Percentiles rank a stretch among this genome's conserved stretches.
Conservation (phyloP, 2,888 invertebrate genomes). For the Aelia acuminata region DNA sequence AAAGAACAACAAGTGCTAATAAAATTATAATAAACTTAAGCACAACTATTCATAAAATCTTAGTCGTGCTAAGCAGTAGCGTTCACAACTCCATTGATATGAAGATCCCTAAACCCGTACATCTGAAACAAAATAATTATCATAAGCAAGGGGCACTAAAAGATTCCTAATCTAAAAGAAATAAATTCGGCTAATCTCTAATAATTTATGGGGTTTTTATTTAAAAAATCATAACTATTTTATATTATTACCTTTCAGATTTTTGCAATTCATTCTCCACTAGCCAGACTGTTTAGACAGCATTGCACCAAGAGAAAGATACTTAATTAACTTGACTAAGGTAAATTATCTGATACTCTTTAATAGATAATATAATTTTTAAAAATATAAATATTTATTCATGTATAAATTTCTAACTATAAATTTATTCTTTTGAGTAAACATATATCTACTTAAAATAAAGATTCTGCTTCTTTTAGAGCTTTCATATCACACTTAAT, state of each 20-base stretch:
- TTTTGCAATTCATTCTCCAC: slow-evolving; percentile 25
- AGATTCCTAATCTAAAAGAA: neutral
- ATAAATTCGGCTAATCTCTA: neutral
- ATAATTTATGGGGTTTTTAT: neutral
- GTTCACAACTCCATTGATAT: slow-evolving; percentile 51
- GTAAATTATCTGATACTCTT: slow-evolving; percentile 11
- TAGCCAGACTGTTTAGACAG: slow-evolving; percentile 44
- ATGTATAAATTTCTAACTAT: neutral
- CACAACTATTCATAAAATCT: slow-evolving; percentile 26
- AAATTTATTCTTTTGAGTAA: neutral
- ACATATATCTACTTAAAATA: neutral
- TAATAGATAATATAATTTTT: slow-evolving; percentile 7
- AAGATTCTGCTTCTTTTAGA: neutral
- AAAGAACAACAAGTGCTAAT: slow-evolving; percentile 46
- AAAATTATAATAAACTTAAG: neutral
- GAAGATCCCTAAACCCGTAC: slow-evolving; percentile 55
- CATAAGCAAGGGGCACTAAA: neutral
- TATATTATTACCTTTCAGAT: slow-evolving; percentile 26
- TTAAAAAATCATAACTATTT: neutral
- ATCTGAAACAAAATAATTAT: slow-evolving; percentile 24
- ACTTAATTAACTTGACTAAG: slow-evolving; percentile 21
- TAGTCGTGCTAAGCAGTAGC: slow-evolving; percentile 53
- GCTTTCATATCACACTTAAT: neutral
- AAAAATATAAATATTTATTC: slow-evolving; percentile 24
- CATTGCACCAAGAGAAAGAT: slow-evolving; percentile 50